Percentiles rank a stretch among this genome's conserved stretches.
Evolutionary conservation across 2,797 vertebrate genomes (phyloP).

Genomic region (Propithecus deckenii): DNA sequence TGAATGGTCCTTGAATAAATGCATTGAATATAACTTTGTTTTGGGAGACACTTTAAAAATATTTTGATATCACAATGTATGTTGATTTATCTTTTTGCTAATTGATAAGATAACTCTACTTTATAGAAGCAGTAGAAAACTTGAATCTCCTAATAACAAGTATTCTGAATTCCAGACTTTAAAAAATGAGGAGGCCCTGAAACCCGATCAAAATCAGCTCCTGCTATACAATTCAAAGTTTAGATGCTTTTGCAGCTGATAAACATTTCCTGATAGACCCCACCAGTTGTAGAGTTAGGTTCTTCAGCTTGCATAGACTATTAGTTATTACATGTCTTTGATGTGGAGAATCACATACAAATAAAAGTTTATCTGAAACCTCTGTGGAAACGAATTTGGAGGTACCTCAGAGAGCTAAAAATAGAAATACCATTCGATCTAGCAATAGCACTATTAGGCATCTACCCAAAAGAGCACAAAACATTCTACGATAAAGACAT

Average conservation of each 20-base stretch:
- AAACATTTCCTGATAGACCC: neutral
- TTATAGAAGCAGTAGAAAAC: neutral
- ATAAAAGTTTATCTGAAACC: neutral
- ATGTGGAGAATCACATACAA: neutral
- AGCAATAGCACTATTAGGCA: no score
- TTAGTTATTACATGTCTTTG: neutral
- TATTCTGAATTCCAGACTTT: neutral
- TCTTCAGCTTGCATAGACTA: neutral
- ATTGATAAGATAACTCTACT: neutral
- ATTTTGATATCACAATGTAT: neutral
- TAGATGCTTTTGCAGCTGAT: neutral
- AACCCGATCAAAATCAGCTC: neutral
- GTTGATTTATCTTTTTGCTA: neutral
- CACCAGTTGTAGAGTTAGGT: neutral
- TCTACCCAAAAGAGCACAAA: no score
- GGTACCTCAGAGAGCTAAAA: no score
- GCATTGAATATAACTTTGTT: neutral
- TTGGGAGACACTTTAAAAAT: neutral
- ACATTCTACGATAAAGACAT: no score
- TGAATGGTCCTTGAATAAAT: neutral
- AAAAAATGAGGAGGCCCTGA: neutral
- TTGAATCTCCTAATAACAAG: neutral
- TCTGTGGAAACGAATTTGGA: no score
- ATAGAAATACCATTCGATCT: no score
- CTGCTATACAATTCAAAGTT: conserved; percentile 12